A percentile compares a stretch with the other conserved stretches of the same genome.
Conservation (phyloP, 2,113 vertebrate genomes). For the Apteryx owenii region DNA sequence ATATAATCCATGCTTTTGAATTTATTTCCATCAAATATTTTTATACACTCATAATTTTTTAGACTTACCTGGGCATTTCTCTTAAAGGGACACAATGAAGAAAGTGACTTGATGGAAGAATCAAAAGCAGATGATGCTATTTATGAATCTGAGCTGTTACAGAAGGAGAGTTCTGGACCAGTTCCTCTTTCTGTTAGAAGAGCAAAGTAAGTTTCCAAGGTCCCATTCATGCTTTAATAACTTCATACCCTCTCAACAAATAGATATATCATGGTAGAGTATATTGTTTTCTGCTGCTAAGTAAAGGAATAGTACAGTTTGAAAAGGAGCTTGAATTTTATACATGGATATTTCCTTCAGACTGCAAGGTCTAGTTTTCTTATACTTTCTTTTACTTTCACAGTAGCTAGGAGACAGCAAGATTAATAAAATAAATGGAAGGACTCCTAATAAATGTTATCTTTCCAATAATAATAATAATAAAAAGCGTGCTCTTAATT, state of each 20-base stretch:
- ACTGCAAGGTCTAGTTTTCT: neutral
- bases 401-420: neutral
- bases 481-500: neutral
- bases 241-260: neutral
- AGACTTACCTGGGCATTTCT: neutral
- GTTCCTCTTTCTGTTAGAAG: conserved; percentile 82
- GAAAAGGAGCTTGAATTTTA: neutral
- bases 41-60: neutral
- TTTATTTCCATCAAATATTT: neutral
- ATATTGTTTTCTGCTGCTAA: neutral
- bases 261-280: neutral
- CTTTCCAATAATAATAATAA: too few species aligned
- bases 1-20: neutral
- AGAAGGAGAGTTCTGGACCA: conserved; percentile 57
- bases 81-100: conserved; percentile 65
- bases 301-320: neutral
- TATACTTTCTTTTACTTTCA: neutral
- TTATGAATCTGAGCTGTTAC: conserved; percentile 52
- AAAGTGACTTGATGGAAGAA: conserved; percentile 49
- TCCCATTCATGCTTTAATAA: neutral
- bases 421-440: neutral
- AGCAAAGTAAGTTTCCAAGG: conserved; percentile 85
- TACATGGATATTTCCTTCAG: neutral
- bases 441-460: neutral
- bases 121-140: conserved; percentile 27